phyloP scores from a whole-genome alignment of 2,888 invertebrate species.

The Drosophila paramelanica region DNA sequence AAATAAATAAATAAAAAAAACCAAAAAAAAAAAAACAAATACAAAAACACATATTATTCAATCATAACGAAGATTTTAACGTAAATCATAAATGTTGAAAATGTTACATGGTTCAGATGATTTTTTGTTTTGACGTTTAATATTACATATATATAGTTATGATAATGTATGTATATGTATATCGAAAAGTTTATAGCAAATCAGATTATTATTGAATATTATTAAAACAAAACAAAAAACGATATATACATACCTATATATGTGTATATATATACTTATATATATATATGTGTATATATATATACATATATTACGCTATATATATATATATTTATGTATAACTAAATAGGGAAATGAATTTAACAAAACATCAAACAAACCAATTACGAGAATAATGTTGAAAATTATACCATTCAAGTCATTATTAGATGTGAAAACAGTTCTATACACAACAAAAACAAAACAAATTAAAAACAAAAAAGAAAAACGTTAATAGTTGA shows the following conservation, averaged over 20 bases:
- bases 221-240: slow-evolving; percentile 13
- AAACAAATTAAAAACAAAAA: slow-evolving; percentile 46
- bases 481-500: slow-evolving; percentile 80
- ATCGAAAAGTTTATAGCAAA: slow-evolving; percentile 65
- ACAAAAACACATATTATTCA: slow-evolving; percentile 67
- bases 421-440: slow-evolving; percentile 80
- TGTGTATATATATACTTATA: slow-evolving; percentile 40
- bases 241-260: background rate
- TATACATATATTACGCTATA: slow-evolving; percentile 38
- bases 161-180: slow-evolving; percentile 77
- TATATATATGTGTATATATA: slow-evolving; percentile 43
- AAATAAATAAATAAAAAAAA: slow-evolving; percentile 28
- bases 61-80: slow-evolving; percentile 69
- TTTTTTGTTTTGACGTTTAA: slow-evolving; percentile 61
- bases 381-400: slow-evolving; percentile 62
- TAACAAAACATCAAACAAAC: slow-evolving; percentile 52
- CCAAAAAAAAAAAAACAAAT: slow-evolving; percentile 43
- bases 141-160: slow-evolving; percentile 66
- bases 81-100: slow-evolving; percentile 78
- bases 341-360: slow-evolving; percentile 78
- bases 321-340: slow-evolving; percentile 50
- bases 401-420: slow-evolving; percentile 77
- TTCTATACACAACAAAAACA: slow-evolving; percentile 64
- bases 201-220: slow-evolving; percentile 54
- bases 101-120: slow-evolving; percentile 73